Evolutionary conservation across 2,888 invertebrate genomes (phyloP), one percentile per base, ranked within the genome.

Genomic region (Heliconius ismenius): DNA sequence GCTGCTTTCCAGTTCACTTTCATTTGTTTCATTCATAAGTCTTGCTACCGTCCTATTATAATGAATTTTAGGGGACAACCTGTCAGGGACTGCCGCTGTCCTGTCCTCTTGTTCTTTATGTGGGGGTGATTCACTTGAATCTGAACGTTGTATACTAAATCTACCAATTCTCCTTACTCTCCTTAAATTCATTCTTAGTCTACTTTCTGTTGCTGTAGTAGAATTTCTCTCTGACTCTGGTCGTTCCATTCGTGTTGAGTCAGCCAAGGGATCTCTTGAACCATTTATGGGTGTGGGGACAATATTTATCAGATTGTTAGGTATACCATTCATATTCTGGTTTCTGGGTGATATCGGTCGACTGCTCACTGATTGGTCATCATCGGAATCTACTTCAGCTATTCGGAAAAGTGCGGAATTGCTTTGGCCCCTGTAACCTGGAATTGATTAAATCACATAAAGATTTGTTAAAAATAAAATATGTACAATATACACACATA

Each of bases 301-400:
- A 76, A 95, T 95, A 85, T 94, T 95, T 78, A 95, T 88, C 78
- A 95, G 92, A 83, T 95, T 94, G 74, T 86, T 82, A 1, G 91
- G 91, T 79, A 89, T 84, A 85, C 81, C 87, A 77, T 80, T 84
- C 73, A 82, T 84, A 79, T 84, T 88, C 62, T 88, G 90, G 78
- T 84, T 86, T 11, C 90, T 81, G 0, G 93, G 93, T 9, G 93
- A 92, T 82, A 90, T 87, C 0, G 93, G 91, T 32, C 90, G 87
- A 75, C 92, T 92, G 81, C 90, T 84, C 3, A 86, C 88, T 6
- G 95, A 92, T 77, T 94, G 94, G 81, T 96, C 96, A 82, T 96
- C 96, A 82, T 96, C 96, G 0, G 96, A 96, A 83, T 96, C 96
- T 78, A 95, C 92, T 88, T 95, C 92, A 76, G 95, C 92, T 87